Evolutionary conservation across 2,113 vertebrate species (phyloP).

Genomic region (Hippocampus guttulatus): DNA sequence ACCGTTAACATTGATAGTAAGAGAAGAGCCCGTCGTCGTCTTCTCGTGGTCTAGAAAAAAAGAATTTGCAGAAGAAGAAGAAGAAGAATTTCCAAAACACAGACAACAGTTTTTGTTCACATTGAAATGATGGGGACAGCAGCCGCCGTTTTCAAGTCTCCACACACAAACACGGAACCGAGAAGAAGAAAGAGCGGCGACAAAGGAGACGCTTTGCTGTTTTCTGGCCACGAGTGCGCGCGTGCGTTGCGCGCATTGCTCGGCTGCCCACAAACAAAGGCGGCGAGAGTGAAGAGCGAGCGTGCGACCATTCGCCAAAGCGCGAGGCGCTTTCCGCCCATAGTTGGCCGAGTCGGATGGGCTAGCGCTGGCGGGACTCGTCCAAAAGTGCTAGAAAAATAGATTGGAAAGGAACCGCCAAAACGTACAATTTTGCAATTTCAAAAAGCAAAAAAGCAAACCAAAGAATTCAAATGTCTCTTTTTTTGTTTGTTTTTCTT

Average conservation of each 20-base stretch:
- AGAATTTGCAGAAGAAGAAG: neutral
- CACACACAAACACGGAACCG: neutral
- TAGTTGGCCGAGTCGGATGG: neutral
- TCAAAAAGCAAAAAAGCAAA: no score
- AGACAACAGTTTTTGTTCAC: neutral
- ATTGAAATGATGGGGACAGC: neutral
- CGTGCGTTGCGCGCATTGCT: neutral
- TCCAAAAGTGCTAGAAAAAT: conserved; percentile 83
- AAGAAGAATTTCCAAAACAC: conserved; percentile 5
- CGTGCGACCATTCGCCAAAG: neutral
- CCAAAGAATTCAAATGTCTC: conserved; percentile 75
- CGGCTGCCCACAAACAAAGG: no score
- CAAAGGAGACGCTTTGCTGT: neutral
- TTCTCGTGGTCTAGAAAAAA: neutral
- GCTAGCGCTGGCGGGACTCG: conserved; percentile 60
- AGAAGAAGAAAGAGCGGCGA: neutral
- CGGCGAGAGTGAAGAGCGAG: neutral
- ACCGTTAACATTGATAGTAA: conserved; percentile 98
- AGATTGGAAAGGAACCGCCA: no score
- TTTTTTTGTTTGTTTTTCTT: conserved; percentile 33
- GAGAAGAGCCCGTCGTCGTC: conserved; percentile 84
- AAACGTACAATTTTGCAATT: no score
- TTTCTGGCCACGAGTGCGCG: neutral
- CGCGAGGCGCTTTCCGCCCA: neutral
- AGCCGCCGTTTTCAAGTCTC: neutral